phyloP scores from a whole-genome alignment of 2,797 vertebrate species.

The Sebastes itinus region DNA sequence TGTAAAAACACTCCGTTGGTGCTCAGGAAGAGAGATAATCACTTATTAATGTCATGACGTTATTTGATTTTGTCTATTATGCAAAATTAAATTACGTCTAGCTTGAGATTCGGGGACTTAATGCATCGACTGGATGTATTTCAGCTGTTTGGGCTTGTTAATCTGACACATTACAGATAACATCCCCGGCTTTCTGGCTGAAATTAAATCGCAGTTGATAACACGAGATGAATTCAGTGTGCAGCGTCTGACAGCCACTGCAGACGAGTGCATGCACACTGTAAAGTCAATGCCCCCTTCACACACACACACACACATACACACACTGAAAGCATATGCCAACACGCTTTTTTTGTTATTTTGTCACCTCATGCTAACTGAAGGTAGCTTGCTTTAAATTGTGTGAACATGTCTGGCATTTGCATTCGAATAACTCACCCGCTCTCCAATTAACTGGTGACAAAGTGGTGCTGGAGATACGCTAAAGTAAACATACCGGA shows the following conservation, averaged over 20 bases:
- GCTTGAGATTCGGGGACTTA: conserved; percentile 34
- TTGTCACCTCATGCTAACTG: conserved; percentile 35
- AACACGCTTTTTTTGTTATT: conserved; percentile 29
- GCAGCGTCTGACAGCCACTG: conserved; percentile 5
- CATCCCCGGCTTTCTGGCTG: conserved; percentile 29
- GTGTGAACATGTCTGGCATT: conserved; percentile 64
- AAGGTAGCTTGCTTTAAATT: conserved; percentile 58
- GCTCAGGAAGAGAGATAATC: conserved; percentile 40
- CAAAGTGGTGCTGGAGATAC: conserved; percentile 70
- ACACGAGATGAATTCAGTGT: conserved; percentile 22
- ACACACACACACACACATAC: background rate
- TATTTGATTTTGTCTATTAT: conserved; percentile 55
- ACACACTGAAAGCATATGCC: background rate
- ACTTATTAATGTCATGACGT: conserved; percentile 59
- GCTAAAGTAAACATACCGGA: conserved; percentile 68
- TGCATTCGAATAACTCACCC: conserved; percentile 73
- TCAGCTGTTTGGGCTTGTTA: conserved; percentile 43
- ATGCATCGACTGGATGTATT: conserved; percentile 37
- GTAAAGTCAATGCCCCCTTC: background rate
- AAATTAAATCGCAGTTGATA: conserved; percentile 56
- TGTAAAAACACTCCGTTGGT: conserved; percentile 27
- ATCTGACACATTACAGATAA: conserved; percentile 54
- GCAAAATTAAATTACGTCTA: conserved; percentile 57
- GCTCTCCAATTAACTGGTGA: conserved; percentile 80
- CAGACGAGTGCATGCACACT: background rate